Evolutionary conservation across 2,113 vertebrate genomes (phyloP).

Genomic region (Entelurus aequoreus): DNA sequence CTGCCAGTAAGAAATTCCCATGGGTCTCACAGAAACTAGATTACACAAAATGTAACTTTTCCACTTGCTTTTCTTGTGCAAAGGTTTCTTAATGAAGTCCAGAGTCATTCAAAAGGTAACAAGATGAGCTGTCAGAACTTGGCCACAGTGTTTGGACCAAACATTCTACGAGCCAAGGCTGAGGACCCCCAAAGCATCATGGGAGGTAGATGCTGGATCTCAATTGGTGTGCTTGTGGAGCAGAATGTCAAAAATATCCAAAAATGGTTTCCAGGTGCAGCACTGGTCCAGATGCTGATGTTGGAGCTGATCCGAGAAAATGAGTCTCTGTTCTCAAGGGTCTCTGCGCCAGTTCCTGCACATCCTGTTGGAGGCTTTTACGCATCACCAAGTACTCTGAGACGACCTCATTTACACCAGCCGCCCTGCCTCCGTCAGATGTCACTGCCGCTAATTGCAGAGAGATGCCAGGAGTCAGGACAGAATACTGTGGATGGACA

Average conservation of each 20-base stretch:
- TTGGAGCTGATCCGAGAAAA: slow-evolving; percentile 61
- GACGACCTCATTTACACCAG: slow-evolving; percentile 33
- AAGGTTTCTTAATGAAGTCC: slow-evolving; percentile 76
- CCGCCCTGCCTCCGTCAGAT: slow-evolving; percentile 57
- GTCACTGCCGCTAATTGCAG: slow-evolving; percentile 61
- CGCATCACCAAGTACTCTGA: slow-evolving; percentile 23
- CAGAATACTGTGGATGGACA: slow-evolving; percentile 16
- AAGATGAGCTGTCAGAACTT: slow-evolving; percentile 76
- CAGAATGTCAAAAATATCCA: neutral
- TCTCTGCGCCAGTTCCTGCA: slow-evolving; percentile 22
- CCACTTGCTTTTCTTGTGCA: neutral
- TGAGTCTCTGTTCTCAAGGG: slow-evolving; percentile 59
- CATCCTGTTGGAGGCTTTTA: slow-evolving; percentile 15
- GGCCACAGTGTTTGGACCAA: slow-evolving; percentile 77
- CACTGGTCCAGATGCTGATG: slow-evolving; percentile 59
- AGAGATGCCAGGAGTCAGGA: slow-evolving; percentile 30
- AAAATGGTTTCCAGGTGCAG: slow-evolving; percentile 51
- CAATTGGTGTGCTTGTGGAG: neutral
- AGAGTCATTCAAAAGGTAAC: slow-evolving; percentile 69
- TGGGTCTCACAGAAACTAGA: neutral
- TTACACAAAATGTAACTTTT: neutral
- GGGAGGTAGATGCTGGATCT: slow-evolving; percentile 53
- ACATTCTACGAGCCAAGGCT: slow-evolving; percentile 76
- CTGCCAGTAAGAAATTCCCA: slow-evolving; percentile 61
- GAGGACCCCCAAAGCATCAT: slow-evolving; percentile 75